These are phyloP conservation scores for Pitangus sulphuratus DNA, from an alignment of 2,797 vertebrate genomes.

Conservation along the genomic window DNA sequence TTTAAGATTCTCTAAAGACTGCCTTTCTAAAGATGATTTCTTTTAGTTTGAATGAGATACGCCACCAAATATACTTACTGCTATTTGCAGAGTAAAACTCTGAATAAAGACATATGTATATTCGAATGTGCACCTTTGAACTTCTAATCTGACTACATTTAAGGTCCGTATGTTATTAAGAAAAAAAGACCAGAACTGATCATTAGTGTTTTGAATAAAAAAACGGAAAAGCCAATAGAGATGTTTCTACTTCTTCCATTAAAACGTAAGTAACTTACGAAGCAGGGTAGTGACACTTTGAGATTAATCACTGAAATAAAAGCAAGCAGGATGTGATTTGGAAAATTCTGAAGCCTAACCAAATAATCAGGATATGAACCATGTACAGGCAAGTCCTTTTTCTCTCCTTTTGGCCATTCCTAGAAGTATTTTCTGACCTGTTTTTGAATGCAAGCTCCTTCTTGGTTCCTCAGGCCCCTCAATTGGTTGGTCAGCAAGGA, in stretches of 20 bases:
- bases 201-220: not conserved
- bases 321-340: not conserved
- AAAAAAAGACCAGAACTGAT: not conserved
- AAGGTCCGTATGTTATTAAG: not conserved
- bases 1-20: not conserved
- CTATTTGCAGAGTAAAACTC: not conserved
- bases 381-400: not conserved
- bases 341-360: not conserved
- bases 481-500: conserved; percentile 95
- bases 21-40: not conserved
- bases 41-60: not conserved
- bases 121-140: not conserved
- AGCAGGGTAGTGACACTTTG: not conserved
- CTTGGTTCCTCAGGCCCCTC: conserved; percentile 95
- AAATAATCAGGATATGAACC: not conserved
- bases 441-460: conserved; percentile 88
- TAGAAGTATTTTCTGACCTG: conserved; percentile 75
- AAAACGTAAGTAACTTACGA: not conserved
- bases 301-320: not conserved
- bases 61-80: not conserved
- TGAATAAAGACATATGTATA: not conserved
- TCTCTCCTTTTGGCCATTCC: not conserved
- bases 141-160: not conserved
- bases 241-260: not conserved
- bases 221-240: not conserved